These are phyloP conservation scores for Phalera bucephala DNA, from an alignment of 2,888 invertebrate genomes.

Conservation along the genomic window DNA sequence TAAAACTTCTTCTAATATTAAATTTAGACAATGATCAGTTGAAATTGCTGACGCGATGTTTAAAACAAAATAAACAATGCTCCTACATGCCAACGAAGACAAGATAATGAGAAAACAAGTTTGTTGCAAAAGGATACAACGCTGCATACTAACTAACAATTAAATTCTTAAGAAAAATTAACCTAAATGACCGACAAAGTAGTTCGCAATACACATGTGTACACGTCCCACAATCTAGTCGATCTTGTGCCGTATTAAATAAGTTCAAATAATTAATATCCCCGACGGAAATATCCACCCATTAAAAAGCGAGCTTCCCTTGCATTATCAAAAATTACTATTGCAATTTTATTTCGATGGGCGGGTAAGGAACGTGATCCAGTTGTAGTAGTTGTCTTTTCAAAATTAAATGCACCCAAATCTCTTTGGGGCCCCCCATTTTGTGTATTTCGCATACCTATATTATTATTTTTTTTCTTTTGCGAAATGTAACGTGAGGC, in stretches of 20 bases:
- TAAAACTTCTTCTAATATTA: too few relatives aligned
- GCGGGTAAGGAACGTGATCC: conserved; percentile 62
- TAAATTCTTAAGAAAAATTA: conserved; percentile 56
- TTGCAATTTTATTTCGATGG: conserved; percentile 71
- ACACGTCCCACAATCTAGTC: conserved; percentile 40
- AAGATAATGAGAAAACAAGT: conserved; percentile 63
- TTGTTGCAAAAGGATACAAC: conserved; percentile 60
- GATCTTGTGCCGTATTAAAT: conserved; percentile 52
- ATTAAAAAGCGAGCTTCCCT: conserved; percentile 63
- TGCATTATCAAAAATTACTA: conserved; percentile 76
- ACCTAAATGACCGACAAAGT: conserved; percentile 51
- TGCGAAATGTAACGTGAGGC: conserved; percentile 67
- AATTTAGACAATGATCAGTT: too few relatives aligned
- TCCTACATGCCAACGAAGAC: conserved; percentile 32
- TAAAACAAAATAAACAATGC: too few relatives aligned
- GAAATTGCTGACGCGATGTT: too few relatives aligned
- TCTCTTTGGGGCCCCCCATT: conserved; percentile 56
- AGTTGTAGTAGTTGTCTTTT: conserved; percentile 70
- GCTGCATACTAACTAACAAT: conserved; percentile 60
- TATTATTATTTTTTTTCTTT: conserved; percentile 64
- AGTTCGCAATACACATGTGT: conserved; percentile 65
- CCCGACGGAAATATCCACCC: conserved; percentile 73
- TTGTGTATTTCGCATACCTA: conserved; percentile 43
- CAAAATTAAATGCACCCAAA: conserved; percentile 65
- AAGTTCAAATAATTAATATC: conserved; percentile 60